Base-by-base conservation (phyloP, 2,797 vertebrate species). In the Aulostomus chinensis region DNA sequence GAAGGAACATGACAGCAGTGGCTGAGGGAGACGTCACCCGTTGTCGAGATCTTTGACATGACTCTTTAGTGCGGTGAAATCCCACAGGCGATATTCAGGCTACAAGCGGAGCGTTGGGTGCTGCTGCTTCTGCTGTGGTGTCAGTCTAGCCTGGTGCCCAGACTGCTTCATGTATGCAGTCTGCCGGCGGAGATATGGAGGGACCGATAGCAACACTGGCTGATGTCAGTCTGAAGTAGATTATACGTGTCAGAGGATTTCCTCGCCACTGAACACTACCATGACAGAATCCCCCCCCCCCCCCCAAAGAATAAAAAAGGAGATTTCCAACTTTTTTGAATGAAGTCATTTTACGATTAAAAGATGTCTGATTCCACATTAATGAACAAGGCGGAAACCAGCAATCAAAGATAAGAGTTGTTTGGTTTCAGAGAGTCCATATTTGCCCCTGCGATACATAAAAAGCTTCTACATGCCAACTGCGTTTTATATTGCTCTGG, bases 1-100 rank as follows among this genome's bases (percentile, higher is more conserved):
- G 66, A 67, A 62, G 62, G 75, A 84, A 84, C 84, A 80, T 84
- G 87, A 86, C 81, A 87, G 81, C 73, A 58, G 65, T 50, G 83
- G 83, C 80, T 82, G 73, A 72, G 86, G 86, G 85, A 84, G 73
- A 81, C 65, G 80, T 75, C 69, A 78, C 35, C 42, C 26, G 40
- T 64, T 69, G 85, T 80, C 65, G 67, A 71, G 77, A 80, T 81
- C 81, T 85, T 70, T 83, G 86, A 88, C 86, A 84, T 59, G 37
- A 69, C 75, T 86, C 78, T 86, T 83, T 83, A 84, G 83, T 68
- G 76, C 40, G 31, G 41, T 39, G 74, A 73, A 76, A 78, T 85
- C 83, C 83, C 73, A 48, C 57, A 59, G 80, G 86, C 78, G 47
- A 63, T 49, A 69, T 68, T 71, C 28, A 18, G 58, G 56, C 73